Evolutionary conservation across 92 coral and sea anemone species (phyloP).

Genomic region (Porites divaricata): DNA sequence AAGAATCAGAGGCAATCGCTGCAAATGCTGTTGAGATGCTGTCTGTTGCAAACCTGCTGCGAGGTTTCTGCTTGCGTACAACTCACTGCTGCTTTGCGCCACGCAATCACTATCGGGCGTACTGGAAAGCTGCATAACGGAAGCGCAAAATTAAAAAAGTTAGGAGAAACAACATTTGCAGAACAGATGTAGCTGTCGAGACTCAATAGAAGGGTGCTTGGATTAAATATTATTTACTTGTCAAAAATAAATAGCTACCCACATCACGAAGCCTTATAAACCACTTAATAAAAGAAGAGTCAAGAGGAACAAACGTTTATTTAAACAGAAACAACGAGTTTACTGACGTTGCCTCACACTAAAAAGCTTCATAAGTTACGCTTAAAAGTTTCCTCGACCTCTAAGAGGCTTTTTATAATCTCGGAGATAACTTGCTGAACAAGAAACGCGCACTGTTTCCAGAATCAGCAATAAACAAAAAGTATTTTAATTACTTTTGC

Average conservation of each 20-base stretch:
- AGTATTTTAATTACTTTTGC: too few relatives aligned
- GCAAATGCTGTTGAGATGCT: constrained; percentile 49
- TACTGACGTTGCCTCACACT: background rate
- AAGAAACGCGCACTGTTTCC: too few relatives aligned
- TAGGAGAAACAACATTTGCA: constrained; percentile 50
- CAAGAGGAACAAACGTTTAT: background rate
- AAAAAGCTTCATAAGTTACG: background rate
- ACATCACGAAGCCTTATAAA: background rate
- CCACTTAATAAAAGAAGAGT: background rate
- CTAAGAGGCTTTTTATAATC: too few relatives aligned
- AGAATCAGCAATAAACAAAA: too few relatives aligned
- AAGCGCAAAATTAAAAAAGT: constrained; percentile 80
- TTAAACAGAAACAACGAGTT: background rate
- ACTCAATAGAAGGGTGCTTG: background rate
- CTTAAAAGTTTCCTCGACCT: background rate
- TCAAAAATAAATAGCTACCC: background rate
- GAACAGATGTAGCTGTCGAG: too few relatives aligned
- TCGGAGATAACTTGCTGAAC: too few relatives aligned
- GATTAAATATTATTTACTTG: background rate
- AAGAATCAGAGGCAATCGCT: constrained; percentile 46
- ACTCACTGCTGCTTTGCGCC: constrained; percentile 84
- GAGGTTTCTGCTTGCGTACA: constrained; percentile 64
- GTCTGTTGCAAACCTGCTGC: constrained; percentile 76
- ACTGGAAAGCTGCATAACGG: constrained; percentile 85
- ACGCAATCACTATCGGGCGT: constrained; percentile 72